Conservation (phyloP, 2,888 invertebrate species). For the Agrotis exclamationis region DNA sequence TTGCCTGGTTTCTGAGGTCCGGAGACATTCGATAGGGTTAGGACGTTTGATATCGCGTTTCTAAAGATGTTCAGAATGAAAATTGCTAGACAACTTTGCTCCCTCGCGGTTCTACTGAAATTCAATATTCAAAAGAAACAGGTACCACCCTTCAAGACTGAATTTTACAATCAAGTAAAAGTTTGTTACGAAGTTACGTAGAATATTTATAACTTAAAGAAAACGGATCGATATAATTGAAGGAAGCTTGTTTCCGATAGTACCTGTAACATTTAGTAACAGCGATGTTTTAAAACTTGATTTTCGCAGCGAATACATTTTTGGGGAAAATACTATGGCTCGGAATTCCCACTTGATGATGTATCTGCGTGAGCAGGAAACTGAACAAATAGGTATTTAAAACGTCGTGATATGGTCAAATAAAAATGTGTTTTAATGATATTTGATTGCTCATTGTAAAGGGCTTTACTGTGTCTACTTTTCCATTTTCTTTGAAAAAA, state of each 20-base stretch:
- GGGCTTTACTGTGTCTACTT: not conserved
- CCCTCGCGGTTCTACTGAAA: not conserved
- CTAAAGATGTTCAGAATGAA: not conserved
- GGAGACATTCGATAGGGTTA: not conserved
- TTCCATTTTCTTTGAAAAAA: not conserved
- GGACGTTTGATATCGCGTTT: not conserved
- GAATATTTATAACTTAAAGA: slow-evolving; percentile 19
- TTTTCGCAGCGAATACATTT: not conserved
- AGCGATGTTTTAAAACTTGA: not conserved
- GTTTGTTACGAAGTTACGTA: slow-evolving; percentile 23
- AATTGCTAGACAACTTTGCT: not conserved
- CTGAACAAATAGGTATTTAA: slow-evolving; percentile 1
- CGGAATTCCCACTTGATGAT: slow-evolving; percentile 1
- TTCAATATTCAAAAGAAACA: slow-evolving; percentile 11
- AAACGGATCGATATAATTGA: slow-evolving; percentile 29
- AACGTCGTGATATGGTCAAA: not conserved
- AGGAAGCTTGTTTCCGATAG: slow-evolving; percentile 6
- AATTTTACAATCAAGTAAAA: slow-evolving; percentile 16
- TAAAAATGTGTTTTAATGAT: not conserved
- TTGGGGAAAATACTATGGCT: slow-evolving; percentile 1
- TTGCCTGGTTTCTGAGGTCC: not conserved
- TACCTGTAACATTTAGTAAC: not conserved
- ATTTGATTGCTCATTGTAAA: slow-evolving; percentile 3
- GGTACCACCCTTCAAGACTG: not conserved
- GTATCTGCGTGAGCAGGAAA: slow-evolving; percentile 20